Evolutionary conservation across 1,140 invertebrate species (phyloP), one percentile per base, ranked within the genome.

Genomic region (Lycorma delicatula): DNA sequence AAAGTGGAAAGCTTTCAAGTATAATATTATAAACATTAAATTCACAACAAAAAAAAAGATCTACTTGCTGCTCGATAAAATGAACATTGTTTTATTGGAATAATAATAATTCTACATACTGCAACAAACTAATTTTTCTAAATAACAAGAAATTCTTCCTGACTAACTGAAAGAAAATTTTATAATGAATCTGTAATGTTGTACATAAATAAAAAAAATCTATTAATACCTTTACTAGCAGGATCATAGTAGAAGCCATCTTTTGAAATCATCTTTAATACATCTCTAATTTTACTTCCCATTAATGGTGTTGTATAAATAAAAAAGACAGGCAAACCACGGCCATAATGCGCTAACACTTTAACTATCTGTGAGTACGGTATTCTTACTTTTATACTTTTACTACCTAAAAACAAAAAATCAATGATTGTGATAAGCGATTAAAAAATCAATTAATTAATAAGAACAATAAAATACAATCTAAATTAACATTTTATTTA

Each of bases 291-390:
- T 63, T 76, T 79, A 13, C 70, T 73, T 26, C 82, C 87, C 68
- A 81, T 83, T 29, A 70, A 75, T 46, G 77, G 75, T 54, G 79
- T 80, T 23, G 85, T 81, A 64, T 89, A 87, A 64, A 91, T 78
- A 73, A 91, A 90, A 51, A 93, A 72, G 2, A 91, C 81, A 2
- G 87, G 84, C 67, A 87, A 75, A 9, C 72, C 69, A 66, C 83
- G 85, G 5, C 82, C 81, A 74, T 88, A 86, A 75, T 87, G 83
- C 48, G 81, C 78, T 60, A 88, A 72, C 56, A 88, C 78, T 73
- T 83, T 86, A 1, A 87, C 76, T 46, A 89, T 79, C 66, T 86
- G 80, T 52, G 72, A 72, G 38, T 76, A 72, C 58, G 80, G 79
- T 58, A 88, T 81, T 64, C 79, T 74, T 11, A 87, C 68, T 27